phyloP scores from a whole-genome alignment of 2,797 vertebrate genomes.

The Cynodonichthys magdalenae region DNA sequence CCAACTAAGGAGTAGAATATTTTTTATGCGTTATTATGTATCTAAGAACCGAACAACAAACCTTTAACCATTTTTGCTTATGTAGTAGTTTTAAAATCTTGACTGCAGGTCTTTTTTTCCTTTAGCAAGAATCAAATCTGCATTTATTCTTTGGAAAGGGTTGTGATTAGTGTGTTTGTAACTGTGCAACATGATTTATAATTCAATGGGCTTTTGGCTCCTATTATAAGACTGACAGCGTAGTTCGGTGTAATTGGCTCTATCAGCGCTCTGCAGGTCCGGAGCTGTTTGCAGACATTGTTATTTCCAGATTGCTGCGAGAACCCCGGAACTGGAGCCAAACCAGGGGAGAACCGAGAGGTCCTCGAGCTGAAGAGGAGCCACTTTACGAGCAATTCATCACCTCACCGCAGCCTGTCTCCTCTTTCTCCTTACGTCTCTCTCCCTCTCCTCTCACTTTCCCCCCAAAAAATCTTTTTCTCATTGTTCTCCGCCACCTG shows the following conservation, averaged over 20 bases:
- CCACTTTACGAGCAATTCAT: slow-evolving; percentile 76
- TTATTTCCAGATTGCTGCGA: slow-evolving; percentile 28
- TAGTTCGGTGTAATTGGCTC: slow-evolving; percentile 1
- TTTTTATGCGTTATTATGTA: background rate
- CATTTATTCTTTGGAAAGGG: background rate
- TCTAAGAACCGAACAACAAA: background rate
- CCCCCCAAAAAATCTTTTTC: slow-evolving; percentile 51
- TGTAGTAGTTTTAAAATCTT: background rate
- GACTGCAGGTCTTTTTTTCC: background rate
- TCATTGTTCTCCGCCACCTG: slow-evolving; percentile 38
- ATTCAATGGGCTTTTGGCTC: background rate
- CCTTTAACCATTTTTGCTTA: background rate
- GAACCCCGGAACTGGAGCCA: slow-evolving; percentile 38
- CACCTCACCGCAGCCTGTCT: slow-evolving; percentile 63
- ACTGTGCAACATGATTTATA: background rate
- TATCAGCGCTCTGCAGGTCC: slow-evolving; percentile 14
- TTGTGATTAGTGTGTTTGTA: background rate
- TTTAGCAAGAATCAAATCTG: background rate
- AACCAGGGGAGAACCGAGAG: slow-evolving; percentile 35
- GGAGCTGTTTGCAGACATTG: slow-evolving; percentile 28
- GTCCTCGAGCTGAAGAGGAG: slow-evolving; percentile 69
- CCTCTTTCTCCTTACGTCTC: slow-evolving; percentile 45
- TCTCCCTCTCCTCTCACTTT: slow-evolving; percentile 41
- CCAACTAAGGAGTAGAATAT: too few species aligned
- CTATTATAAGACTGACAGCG: slow-evolving; percentile 6